Percentiles rank a stretch among this genome's conserved stretches.
These are phyloP conservation scores for Petrolisthes cinctipes DNA, from an alignment of 2,888 invertebrate genomes.

Conservation along the genomic window DNA sequence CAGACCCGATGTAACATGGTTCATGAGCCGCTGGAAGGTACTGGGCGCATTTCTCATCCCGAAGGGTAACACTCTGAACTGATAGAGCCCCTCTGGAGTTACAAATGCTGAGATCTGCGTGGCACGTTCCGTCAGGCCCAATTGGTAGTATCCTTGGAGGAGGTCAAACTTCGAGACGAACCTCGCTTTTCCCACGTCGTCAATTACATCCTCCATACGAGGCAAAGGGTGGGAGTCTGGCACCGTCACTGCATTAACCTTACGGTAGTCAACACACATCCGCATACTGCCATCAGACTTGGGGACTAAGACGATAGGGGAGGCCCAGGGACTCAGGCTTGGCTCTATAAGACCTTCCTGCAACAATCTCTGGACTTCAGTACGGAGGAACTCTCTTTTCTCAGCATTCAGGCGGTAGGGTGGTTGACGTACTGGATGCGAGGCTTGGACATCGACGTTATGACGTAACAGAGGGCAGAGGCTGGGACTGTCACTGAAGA, in stretches of 20 bases:
- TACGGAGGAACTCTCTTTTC: background rate
- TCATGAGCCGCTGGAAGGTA: background rate
- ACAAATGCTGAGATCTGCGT: background rate
- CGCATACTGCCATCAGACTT: background rate
- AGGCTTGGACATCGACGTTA: background rate
- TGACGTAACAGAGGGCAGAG: no score
- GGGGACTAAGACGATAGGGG: background rate
- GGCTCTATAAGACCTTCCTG: background rate
- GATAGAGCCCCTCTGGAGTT: constrained; percentile 15
- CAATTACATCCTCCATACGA: background rate
- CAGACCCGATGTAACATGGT: background rate
- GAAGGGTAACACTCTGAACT: background rate
- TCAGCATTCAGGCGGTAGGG: constrained; percentile 18
- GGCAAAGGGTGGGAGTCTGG: background rate
- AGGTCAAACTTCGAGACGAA: background rate
- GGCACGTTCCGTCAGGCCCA: background rate
- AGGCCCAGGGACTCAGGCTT: constrained; percentile 21
- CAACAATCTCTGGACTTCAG: background rate
- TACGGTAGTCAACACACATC: background rate
- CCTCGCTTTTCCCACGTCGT: background rate
- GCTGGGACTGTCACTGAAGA: no score
- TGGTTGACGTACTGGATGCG: background rate
- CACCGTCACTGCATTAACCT: background rate
- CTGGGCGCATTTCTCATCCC: background rate
- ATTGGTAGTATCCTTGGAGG: background rate